These are phyloP conservation scores for Helogale parvula DNA, from an alignment of 2,113 vertebrate species.

Conservation along the genomic window DNA sequence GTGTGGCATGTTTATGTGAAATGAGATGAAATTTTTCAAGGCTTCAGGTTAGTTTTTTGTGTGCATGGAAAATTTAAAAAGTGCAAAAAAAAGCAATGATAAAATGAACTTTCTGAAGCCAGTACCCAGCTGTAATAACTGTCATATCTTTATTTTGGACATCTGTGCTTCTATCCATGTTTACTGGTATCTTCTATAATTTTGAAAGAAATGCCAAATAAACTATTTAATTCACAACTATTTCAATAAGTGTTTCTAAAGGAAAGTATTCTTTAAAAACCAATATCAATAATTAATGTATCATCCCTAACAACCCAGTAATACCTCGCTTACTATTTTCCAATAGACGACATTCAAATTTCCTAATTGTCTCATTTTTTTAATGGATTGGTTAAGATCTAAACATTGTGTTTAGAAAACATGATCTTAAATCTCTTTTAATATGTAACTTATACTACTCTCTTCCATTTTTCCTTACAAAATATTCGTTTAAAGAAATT, in stretches of 20 bases:
- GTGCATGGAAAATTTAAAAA: neutral
- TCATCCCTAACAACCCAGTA: neutral
- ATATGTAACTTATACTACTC: neutral
- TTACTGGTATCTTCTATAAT: neutral
- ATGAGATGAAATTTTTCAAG: neutral
- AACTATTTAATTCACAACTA: neutral
- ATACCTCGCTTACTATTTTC: neutral
- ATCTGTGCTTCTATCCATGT: neutral
- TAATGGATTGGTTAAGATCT: neutral
- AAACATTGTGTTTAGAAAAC: neutral
- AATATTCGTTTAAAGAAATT: neutral
- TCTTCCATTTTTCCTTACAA: neutral
- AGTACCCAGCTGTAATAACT: neutral
- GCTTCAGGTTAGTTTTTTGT: neutral
- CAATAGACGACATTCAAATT: neutral
- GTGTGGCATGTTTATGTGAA: neutral
- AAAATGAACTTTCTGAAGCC: neutral
- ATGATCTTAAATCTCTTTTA: neutral
- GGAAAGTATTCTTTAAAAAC: neutral
- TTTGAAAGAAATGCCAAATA: neutral
- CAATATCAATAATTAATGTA: neutral
- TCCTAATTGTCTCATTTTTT: constrained; percentile 5
- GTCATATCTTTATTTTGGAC: neutral
- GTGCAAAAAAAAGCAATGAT: neutral
- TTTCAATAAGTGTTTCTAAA: neutral